Base-by-base conservation (phyloP, 2,888 invertebrate genomes). In the Bombylius discolor region DNA sequence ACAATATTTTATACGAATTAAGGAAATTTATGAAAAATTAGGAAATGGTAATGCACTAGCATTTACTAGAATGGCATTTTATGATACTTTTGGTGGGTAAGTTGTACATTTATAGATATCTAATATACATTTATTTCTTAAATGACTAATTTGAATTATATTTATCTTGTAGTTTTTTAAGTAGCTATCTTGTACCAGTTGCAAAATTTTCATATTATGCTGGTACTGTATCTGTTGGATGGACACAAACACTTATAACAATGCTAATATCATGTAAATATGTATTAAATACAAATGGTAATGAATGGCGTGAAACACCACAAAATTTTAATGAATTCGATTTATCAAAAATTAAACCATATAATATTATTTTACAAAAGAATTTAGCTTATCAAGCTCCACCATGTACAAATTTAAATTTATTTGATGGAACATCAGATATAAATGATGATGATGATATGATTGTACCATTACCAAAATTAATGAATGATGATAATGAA, bases 211-310 rank as follows among this genome's bases (percentile, higher is more conserved):
- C 74, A 5, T 73, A 61, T 57, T 74, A 74, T 49, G 69, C 69
- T 3, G 73, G 74, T 0, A 60, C 66, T 4, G 57, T 70, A 0
- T 66, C 67, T 9, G 57, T 69, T 1, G 63, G 59, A 55, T 66
- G 67, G 0, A 63, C 67, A 14, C 56, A 68, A 55, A 66, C 66
- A 45, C 56, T 74, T 45, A 56, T 63, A 14, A 59, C 60, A 4
- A 58, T 73, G 1, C 68, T 66, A 55, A 62, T 64, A 4, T 66
- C 71, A 56, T 69, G 70, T 44, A 68, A 65, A 57, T 36, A 56
- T 3, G 61, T 64, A 33, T 63, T 73, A 11, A 74, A 74, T 56
- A 74, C 74, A 4, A 69, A 73, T 56, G 74, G 74, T 13, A 72
- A 73, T 56, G 70, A 69, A 11, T 74, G 74, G 74, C 63, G 55